Percentiles rank a stretch among this genome's conserved stretches.
phyloP scores from a whole-genome alignment of 35 echinoderm and acorn worm genomes.

The Stichopus chloronotus region DNA sequence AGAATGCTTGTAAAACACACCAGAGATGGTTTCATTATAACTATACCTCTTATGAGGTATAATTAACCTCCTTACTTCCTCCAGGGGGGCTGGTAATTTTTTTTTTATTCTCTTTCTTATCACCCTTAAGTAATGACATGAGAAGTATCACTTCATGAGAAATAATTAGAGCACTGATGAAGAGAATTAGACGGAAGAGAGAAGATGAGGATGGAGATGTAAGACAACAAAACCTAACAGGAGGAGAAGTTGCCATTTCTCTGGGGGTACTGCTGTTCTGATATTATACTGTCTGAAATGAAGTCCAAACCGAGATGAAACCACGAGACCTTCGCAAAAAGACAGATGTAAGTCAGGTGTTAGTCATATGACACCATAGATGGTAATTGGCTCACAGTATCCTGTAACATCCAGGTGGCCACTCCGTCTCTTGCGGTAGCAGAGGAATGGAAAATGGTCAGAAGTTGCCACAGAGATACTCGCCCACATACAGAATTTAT shows the following conservation, averaged over 20 bases:
- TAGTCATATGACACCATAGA: background rate
- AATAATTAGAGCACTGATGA: background rate
- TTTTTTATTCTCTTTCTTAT: background rate
- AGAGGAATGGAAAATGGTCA: too few relatives aligned
- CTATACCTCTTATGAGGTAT: background rate
- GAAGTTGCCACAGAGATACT: too few relatives aligned
- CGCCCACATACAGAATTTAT: too few relatives aligned
- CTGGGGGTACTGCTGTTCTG: constrained; percentile 1
- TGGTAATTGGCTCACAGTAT: too few relatives aligned
- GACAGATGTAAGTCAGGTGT: background rate
- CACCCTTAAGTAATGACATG: background rate
- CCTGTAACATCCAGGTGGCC: too few relatives aligned
- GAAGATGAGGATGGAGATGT: background rate
- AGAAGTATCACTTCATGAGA: constrained; percentile 4
- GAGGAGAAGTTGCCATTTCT: background rate
- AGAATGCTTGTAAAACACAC: background rate
- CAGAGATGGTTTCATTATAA: background rate
- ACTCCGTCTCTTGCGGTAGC: too few relatives aligned
- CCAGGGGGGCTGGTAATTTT: background rate
- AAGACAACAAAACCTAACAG: too few relatives aligned
- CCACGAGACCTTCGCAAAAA: background rate
- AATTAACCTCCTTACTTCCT: background rate
- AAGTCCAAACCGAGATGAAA: background rate
- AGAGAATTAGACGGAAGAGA: background rate
- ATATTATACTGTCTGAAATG: background rate